Conservation (phyloP, 2,113 vertebrate species). For the Arizona elegans region DNA sequence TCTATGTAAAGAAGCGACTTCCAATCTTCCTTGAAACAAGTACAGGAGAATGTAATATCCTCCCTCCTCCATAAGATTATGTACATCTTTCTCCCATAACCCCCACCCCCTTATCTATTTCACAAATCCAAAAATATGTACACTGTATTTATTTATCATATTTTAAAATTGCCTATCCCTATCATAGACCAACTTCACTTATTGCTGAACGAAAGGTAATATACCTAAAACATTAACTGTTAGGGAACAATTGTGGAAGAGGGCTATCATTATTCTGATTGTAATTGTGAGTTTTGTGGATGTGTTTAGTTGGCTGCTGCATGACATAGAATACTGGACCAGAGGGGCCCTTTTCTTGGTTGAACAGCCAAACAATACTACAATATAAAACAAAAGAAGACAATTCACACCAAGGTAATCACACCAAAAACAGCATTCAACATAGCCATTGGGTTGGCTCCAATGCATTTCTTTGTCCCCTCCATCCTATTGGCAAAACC, state of each 20-base stretch:
- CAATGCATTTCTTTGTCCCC: background rate
- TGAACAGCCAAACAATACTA: background rate
- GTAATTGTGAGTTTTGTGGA: background rate
- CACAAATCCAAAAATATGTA: background rate
- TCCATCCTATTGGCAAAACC: background rate
- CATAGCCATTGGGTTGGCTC: background rate
- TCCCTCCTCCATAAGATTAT: background rate
- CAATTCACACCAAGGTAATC: background rate
- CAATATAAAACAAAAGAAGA: background rate
- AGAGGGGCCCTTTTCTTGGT: background rate
- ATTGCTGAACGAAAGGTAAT: background rate
- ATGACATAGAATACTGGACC: background rate
- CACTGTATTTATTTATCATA: background rate
- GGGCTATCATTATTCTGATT: background rate
- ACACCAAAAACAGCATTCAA: background rate
- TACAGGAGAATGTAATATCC: background rate
- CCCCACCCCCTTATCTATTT: background rate
- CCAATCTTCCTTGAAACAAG: background rate
- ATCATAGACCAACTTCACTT: background rate
- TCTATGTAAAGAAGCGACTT: background rate
- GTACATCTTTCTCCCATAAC: background rate
- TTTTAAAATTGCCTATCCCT: too few species aligned
- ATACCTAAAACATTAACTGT: background rate
- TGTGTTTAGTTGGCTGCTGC: background rate
- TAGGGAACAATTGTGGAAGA: background rate